Evolutionary conservation across 2,113 vertebrate genomes (phyloP).

Genomic region (Anhinga anhinga): DNA sequence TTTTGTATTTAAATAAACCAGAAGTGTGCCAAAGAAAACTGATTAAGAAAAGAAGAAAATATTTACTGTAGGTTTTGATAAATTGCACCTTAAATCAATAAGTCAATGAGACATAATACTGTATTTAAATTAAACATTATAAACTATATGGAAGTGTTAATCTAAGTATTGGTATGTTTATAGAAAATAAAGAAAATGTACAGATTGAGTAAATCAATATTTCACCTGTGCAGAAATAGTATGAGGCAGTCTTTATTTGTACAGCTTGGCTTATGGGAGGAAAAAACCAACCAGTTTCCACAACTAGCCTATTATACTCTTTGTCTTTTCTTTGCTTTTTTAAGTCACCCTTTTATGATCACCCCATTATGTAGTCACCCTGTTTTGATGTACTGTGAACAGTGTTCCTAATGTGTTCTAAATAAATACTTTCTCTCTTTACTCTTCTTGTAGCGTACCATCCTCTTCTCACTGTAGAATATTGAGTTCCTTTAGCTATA

Average conservation of each 20-base stretch:
- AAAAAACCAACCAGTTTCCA: background rate
- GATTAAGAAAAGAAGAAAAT: slow-evolving; percentile 29
- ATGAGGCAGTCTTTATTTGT: background rate
- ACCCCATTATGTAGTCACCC: background rate
- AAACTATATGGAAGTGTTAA: background rate
- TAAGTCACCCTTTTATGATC: background rate
- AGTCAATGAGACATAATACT: slow-evolving; percentile 32
- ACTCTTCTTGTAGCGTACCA: background rate
- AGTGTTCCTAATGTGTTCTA: slow-evolving; percentile 10
- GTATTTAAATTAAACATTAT: slow-evolving; percentile 45
- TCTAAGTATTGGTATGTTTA: slow-evolving; percentile 47
- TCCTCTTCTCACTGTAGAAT: background rate
- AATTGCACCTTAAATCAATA: slow-evolving; percentile 55
- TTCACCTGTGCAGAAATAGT: slow-evolving; percentile 18
- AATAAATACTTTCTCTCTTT: slow-evolving; percentile 60
- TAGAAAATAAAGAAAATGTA: slow-evolving; percentile 37
- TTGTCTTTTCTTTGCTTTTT: slow-evolving; percentile 28
- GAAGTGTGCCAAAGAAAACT: slow-evolving; percentile 73
- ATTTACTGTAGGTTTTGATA: slow-evolving; percentile 36
- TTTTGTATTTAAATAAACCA: slow-evolving; percentile 59
- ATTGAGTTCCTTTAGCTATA: background rate
- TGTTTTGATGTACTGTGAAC: slow-evolving; percentile 42
- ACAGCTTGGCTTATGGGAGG: slow-evolving; percentile 14
- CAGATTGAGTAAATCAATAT: slow-evolving; percentile 4
- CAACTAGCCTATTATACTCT: background rate